Base-by-base conservation (phyloP, 2,888 invertebrate genomes). In the Ethmia dodecea region DNA sequence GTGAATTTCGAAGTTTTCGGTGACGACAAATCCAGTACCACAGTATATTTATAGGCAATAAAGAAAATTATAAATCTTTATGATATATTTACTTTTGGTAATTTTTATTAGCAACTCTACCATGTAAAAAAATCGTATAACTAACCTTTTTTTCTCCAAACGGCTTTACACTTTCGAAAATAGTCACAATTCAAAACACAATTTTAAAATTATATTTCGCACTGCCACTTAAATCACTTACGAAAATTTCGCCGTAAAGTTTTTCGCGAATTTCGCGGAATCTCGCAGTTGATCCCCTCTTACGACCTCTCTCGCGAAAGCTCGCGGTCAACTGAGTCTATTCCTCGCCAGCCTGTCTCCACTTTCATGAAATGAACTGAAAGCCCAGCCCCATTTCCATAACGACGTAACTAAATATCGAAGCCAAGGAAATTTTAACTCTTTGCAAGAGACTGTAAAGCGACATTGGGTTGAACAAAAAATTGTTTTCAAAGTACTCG, bases 341-440 rank as follows among this genome's bases (percentile, higher is more conserved):
- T 64, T 69, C 59, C 61, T 59, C 51, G 56, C 54, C 46, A 60
- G 62, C 60, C 65, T 71, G 74, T 74, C 80, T 77, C 70, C 60
- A 60, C 78, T 83, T 80, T 79, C 81, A 76, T 68, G 80, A 81
- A 84, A 79, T 79, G 76, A 83, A 83, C 81, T 80, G 78, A 79
- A 80, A 76, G 64, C 56, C 49, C 41, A 41, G 37, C 13, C 46
- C 13, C 42, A 55, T 31, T 38, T 42, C 32, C 43, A 48, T 47
- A 77, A 66, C 37, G 63, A 31, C 68, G 26, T 57, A 77, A 57
- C 31, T 50, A 38, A 37, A 53, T 29, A 33, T 30, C 27, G 3
- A 0, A 0, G 5, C 13, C 37, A 46, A 35, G 1, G 31, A 1
- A 58, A 38, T 49, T 42, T 40, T 10, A 35, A 40, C 36, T 38